phyloP scores from a whole-genome alignment of 2,888 invertebrate genomes.

The Saturnia japonica region DNA sequence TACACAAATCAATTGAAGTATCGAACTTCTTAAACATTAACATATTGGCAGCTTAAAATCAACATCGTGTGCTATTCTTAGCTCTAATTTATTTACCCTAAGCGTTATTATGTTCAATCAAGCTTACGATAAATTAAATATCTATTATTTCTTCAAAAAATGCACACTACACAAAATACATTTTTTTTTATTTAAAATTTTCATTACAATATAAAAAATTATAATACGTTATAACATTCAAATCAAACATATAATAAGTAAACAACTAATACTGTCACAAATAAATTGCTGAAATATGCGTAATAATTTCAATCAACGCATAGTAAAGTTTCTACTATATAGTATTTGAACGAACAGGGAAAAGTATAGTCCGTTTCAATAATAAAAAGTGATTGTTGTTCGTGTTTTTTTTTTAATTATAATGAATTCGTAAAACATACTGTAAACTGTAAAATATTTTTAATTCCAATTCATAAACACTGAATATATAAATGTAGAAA shows the following conservation, averaged over 20 bases:
- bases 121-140: no score
- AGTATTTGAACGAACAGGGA: background rate
- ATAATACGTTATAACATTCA: no score
- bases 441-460: constrained; percentile 27
- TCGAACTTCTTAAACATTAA: background rate
- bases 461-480: constrained; percentile 42
- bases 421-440: background rate
- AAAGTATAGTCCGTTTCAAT: no score
- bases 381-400: background rate
- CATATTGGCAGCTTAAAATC: background rate
- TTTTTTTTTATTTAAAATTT: background rate
- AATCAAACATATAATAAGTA: no score
- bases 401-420: background rate
- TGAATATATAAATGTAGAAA: constrained; percentile 27
- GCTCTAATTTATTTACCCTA: background rate
- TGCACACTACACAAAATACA: background rate
- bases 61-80: background rate
- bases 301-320: background rate
- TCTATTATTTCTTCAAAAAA: no score
- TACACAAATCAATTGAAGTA: background rate
- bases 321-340: background rate
- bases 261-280: background rate
- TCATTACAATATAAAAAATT: background rate
- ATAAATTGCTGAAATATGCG: background rate
- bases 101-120: no score